These are phyloP conservation scores for Helicorthomorpha holstii DNA, from an alignment of 1,140 invertebrate species.

Conservation along the genomic window DNA sequence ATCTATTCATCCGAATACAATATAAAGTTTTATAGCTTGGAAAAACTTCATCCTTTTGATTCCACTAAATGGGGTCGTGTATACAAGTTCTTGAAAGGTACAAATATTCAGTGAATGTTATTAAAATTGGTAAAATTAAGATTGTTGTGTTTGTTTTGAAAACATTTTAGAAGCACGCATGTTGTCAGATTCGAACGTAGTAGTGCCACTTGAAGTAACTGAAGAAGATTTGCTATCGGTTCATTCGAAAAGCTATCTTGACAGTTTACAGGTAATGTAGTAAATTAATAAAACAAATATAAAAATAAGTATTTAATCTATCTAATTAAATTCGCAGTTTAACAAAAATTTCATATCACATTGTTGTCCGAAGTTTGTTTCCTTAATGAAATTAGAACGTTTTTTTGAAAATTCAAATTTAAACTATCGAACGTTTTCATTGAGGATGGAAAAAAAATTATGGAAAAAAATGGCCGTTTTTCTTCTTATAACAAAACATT, in stretches of 20 bases:
- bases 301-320: too few relatives aligned
- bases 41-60: conserved; percentile 78
- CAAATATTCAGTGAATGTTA: conserved; percentile 13
- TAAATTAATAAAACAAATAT: background rate
- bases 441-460: too few relatives aligned
- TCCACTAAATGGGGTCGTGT: conserved; percentile 66
- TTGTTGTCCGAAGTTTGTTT: too few relatives aligned
- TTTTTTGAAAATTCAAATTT: too few relatives aligned
- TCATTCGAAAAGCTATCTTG: conserved; percentile 52
- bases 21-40: conserved; percentile 58
- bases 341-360: too few relatives aligned
- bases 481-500: too few relatives aligned
- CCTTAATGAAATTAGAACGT: too few relatives aligned
- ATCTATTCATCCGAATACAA: conserved; percentile 61
- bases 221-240: conserved; percentile 48
- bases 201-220: conserved; percentile 46
- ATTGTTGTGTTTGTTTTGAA: too few relatives aligned
- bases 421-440: too few relatives aligned
- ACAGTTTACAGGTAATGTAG: conserved; percentile 29
- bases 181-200: conserved; percentile 33
- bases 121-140: too few relatives aligned
- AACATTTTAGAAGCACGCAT: conserved; percentile 35
- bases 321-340: too few relatives aligned
- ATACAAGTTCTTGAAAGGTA: conserved; percentile 6
- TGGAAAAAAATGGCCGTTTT: too few relatives aligned